phyloP scores from a whole-genome alignment of 2,797 vertebrate genomes.

The Danio jaintianensis region DNA sequence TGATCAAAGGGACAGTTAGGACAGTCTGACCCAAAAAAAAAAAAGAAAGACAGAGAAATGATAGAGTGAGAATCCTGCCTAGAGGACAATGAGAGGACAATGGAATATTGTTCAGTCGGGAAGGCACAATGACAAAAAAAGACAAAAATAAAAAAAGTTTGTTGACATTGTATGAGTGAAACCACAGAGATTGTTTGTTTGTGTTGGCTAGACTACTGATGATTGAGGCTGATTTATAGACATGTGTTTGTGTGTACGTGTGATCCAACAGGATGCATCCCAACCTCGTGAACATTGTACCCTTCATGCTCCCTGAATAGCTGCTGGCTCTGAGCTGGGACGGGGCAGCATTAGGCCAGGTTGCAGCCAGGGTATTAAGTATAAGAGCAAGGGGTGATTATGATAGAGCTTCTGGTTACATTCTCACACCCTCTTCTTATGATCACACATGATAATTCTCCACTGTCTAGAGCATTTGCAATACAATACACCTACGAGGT shows the following conservation, averaged over 20 bases:
- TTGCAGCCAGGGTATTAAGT: conserved; percentile 21
- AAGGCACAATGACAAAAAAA: conserved; percentile 16
- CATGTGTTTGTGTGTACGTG: conserved; percentile 15
- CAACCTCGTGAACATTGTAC: conserved; percentile 48
- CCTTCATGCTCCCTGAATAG: conserved; percentile 64
- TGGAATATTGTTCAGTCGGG: conserved; percentile 4
- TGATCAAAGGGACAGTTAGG: conserved; percentile 28
- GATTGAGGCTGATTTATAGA: conserved; percentile 17
- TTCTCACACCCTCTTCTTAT: conserved; percentile 24
- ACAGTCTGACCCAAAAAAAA: conserved; percentile 23
- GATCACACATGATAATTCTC: conserved; percentile 10
- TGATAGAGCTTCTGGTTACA: conserved; percentile 38
- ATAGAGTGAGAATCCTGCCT: background rate
- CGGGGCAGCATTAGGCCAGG: conserved; percentile 12
- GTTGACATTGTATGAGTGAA: background rate
- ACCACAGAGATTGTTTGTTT: conserved; percentile 1
- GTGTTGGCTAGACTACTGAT: conserved; percentile 14
- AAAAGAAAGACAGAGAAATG: conserved; percentile 17
- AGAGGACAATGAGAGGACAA: background rate
- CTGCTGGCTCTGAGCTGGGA: conserved; percentile 45
- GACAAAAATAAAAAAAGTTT: conserved; percentile 22
- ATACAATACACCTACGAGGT: conserved; percentile 22
- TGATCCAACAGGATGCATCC: conserved; percentile 37
- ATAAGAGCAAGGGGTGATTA: conserved; percentile 35
- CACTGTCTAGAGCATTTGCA: conserved; percentile 25